Evolutionary conservation across 2,797 vertebrate genomes (phyloP).

Genomic region (Hoplostethus atlanticus): DNA sequence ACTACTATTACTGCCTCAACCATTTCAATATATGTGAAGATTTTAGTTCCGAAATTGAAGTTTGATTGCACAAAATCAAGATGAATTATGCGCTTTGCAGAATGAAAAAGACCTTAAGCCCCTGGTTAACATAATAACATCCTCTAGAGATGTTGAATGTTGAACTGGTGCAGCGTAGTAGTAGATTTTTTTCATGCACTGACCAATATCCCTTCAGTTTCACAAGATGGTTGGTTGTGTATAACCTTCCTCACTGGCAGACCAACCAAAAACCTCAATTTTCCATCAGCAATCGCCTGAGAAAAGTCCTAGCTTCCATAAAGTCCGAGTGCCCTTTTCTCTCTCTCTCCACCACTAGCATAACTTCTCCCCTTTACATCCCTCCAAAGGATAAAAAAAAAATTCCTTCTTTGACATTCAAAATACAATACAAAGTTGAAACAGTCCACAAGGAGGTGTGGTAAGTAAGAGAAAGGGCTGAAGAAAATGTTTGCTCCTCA

Average conservation of each 20-base stretch:
- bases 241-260: background rate
- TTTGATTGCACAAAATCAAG: too few species aligned
- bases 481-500: constrained; percentile 4
- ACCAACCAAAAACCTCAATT: constrained; percentile 1
- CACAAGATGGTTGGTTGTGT: constrained; percentile 1
- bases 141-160: too few species aligned
- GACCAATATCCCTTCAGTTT: background rate
- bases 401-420: constrained; percentile 37
- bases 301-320: constrained; percentile 14
- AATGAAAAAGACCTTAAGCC: too few species aligned
- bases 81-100: too few species aligned
- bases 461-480: constrained; percentile 2
- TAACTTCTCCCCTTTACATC: constrained; percentile 24
- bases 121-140: too few species aligned
- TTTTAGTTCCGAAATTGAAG: too few species aligned
- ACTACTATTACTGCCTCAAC: too few species aligned
- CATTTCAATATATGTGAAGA: too few species aligned
- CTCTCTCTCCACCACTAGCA: background rate
- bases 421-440: constrained; percentile 40
- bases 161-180: too few species aligned
- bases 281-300: constrained; percentile 2
- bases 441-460: constrained; percentile 13
- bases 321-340: constrained; percentile 13
- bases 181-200: too few species aligned
- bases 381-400: constrained; percentile 43